Base-by-base conservation (phyloP, 2,888 invertebrate species). In the Branchipolynoe longqiensis region DNA sequence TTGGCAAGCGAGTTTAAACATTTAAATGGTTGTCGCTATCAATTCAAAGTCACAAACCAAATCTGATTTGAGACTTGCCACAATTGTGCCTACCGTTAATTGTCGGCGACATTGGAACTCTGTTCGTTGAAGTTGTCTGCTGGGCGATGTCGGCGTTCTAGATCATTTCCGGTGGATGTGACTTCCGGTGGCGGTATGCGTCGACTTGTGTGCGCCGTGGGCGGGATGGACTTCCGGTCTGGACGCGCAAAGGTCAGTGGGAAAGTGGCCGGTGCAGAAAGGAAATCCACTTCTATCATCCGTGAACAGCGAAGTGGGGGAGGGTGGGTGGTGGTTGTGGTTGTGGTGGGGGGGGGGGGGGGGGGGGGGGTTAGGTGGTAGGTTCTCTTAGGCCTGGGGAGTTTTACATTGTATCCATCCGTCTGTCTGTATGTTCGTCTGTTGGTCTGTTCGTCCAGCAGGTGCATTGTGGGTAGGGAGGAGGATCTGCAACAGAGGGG, bases 241-340 rank as follows among this genome's bases (percentile, higher is more conserved):
- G 12, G 36, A 14, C 38, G 22, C 18, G 38, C 36, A 69, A 69
- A 69, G 69, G 69, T 69, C 69, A 69, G 36, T 18, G 69, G 38
- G 38, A 38, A n/a, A 14, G 18, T 12, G 69, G 38, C 69, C 22
- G 38, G 69, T 0, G 38, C 4, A 25, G 58, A 33, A 69, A 69
- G 33, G 62, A 69, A 69, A 69, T 69, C 69, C 69, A 69, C 69
- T 69, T 69, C 69, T 69, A 36, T 69, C 36, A 69, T 69, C 69
- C 38, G 38, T 33, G 38, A 69, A 69, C 69, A 33, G 38, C 18
- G 38, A 31, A 14, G 36, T 14, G 33, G 36, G 69, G n/a, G n/a
- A n/a, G n/a, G n/a, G n/a, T n/a, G n/a, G n/a, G n/a, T 38, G 14
- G 14, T 69, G 4, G 33, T 4, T 3, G 18, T 69, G 12, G 22